These are phyloP conservation scores for Loris lydekkerianus DNA, from an alignment of 2,797 vertebrate species.

Conservation along the genomic window DNA sequence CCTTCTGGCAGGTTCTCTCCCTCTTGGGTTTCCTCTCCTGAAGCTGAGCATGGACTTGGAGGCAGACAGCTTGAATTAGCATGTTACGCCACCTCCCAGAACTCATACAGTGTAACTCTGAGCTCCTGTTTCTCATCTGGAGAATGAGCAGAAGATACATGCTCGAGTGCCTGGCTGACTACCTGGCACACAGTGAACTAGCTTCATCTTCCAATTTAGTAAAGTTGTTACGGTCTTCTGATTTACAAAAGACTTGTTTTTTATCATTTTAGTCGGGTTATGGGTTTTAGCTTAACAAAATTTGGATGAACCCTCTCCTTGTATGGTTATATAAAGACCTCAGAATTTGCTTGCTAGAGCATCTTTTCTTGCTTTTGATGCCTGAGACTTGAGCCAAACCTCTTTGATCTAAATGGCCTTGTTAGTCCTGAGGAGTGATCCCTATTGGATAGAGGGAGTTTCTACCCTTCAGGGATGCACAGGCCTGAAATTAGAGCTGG, in stretches of 20 bases:
- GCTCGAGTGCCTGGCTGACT: neutral
- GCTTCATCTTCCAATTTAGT: neutral
- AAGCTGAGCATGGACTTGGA: slow-evolving; percentile 71
- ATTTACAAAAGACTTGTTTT: neutral
- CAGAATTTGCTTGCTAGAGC: slow-evolving; percentile 48
- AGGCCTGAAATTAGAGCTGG: neutral
- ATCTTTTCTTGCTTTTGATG: slow-evolving; percentile 68
- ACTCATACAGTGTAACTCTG: neutral
- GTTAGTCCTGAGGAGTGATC: slow-evolving; percentile 15
- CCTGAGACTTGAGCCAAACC: slow-evolving; percentile 63
- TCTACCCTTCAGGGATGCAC: neutral
- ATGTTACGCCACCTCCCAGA: neutral
- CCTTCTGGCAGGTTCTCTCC: slow-evolving; percentile 82
- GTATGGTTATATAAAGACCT: neutral
- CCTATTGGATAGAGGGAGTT: neutral
- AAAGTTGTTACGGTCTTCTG: neutral
- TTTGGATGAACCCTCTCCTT: neutral
- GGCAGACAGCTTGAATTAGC: neutral
- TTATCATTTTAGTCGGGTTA: slow-evolving; percentile 56
- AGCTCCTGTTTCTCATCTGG: neutral
- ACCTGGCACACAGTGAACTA: neutral
- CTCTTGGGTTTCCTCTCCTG: slow-evolving; percentile 73
- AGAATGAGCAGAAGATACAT: neutral
- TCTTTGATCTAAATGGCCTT: slow-evolving; percentile 61
- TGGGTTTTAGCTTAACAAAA: slow-evolving; percentile 16